Base-by-base conservation (phyloP, 2,113 vertebrate species). In the Eurystomus gularis region DNA sequence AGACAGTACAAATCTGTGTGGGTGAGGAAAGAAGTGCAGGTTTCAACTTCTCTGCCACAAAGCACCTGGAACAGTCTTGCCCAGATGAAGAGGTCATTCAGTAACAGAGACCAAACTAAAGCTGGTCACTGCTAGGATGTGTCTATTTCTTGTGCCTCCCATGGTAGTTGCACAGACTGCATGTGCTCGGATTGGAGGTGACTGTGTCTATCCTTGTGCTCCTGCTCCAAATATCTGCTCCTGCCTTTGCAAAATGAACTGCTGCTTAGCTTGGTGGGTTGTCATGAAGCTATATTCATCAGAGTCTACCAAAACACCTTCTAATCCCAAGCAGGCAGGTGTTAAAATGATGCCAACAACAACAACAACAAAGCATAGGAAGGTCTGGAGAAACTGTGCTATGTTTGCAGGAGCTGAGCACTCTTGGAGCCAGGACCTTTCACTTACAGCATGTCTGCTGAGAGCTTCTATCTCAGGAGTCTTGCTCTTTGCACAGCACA, bases 391-490 rank as follows among this genome's bases (percentile, higher is more conserved):
- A 61, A 77, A 40, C 7, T 1, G 0, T 48, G 7, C 4, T 64
- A 11, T 2, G 1, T 21, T 80, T 9, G 5, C 21, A 37, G 48
- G 11, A 86, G 40, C 35, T 49, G 31, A 61, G 11, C 0, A 0
- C 5, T 44, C 13, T 89, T 25, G 81, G 49, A 77, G 62, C 26
- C 13, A 52, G 21, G 6, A 65, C 8, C 19, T 66, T 88, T 88
- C 29, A 4, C 13, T 90, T 76, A 65, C 89, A 55, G 29, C 26
- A 26, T 66, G 15, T 17, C 54, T 23, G 14, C 60, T 78, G 80
- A 83, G 42, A 70, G 7, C 26, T 83, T 54, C 55, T 92, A 2
- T 48, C 40, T 90, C 51, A 54, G 11, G 35, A 81, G 37, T 49
- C 35, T 58, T 0, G 0, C 8, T 33, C 49, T 94, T 79, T 77